phyloP scores from a whole-genome alignment of 1,140 invertebrate species.

The Heliothis subflexa region DNA sequence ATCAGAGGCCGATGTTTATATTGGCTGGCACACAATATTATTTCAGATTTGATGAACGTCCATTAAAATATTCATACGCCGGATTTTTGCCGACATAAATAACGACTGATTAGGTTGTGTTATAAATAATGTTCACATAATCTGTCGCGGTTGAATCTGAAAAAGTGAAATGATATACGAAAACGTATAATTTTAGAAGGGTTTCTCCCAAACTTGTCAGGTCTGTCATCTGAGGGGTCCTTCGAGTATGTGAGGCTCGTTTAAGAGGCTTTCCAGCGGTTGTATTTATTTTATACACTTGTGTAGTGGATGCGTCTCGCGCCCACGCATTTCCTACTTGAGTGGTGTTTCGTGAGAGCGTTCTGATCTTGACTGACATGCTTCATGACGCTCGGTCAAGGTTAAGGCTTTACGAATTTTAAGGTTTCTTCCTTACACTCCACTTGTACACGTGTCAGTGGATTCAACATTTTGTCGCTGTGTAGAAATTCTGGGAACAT shows the following conservation, averaged over 20 bases:
- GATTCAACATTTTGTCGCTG: too few relatives aligned
- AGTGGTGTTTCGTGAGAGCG: constrained; percentile 11
- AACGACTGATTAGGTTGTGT: not conserved
- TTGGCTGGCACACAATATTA: constrained; percentile 11
- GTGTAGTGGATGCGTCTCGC: constrained; percentile 6
- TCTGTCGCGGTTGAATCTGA: not conserved
- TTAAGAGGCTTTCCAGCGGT: constrained; percentile 18
- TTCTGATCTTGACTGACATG: constrained; percentile 25
- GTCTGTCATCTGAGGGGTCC: constrained; percentile 19
- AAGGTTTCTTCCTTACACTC: too few relatives aligned
- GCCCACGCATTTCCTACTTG: constrained; percentile 6
- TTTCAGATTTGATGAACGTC: not conserved
- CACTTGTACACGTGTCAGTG: too few relatives aligned
- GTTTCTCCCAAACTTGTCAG: constrained; percentile 12
- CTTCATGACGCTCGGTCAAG: constrained; percentile 3
- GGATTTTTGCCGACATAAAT: not conserved
- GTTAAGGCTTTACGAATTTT: not conserved
- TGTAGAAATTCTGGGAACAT: too few relatives aligned
- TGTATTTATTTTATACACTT: constrained; percentile 13
- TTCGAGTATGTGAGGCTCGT: constrained; percentile 1
- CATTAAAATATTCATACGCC: not conserved
- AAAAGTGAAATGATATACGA: not conserved
- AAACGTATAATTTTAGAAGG: not conserved
- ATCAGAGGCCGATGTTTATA: constrained; percentile 1
- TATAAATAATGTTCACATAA: not conserved